phyloP scores from a whole-genome alignment of 2,113 vertebrate species.

The Melospiza melodia region DNA sequence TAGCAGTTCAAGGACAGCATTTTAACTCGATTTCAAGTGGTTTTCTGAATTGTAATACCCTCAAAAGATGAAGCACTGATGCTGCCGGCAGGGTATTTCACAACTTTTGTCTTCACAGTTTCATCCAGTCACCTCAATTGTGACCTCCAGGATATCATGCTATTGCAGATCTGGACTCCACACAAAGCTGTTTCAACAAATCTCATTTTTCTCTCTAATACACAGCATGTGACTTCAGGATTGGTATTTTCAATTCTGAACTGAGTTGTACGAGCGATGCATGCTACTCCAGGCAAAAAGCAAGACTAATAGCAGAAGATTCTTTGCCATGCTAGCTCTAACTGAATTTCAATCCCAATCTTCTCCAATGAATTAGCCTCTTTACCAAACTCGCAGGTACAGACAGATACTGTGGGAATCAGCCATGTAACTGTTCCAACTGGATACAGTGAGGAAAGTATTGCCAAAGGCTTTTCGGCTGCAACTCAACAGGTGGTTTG shows the following conservation, averaged over 20 bases:
- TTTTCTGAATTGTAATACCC: neutral
- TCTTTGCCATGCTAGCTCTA: neutral
- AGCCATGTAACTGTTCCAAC: neutral
- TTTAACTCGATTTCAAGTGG: conserved; percentile 2
- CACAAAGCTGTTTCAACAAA: neutral
- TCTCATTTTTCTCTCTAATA: neutral
- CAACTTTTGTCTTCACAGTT: neutral
- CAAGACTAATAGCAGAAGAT: neutral
- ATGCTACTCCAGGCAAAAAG: neutral
- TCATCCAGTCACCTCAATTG: neutral
- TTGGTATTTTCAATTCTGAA: neutral
- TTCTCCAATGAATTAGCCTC: conserved; percentile 13
- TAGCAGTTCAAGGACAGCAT: neutral
- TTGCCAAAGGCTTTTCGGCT: conserved; percentile 51
- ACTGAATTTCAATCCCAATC: neutral
- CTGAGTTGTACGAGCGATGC: neutral
- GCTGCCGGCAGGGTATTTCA: neutral
- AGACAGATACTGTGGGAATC: neutral
- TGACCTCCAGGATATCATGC: neutral
- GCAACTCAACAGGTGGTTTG: conserved; percentile 70
- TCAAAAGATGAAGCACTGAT: neutral
- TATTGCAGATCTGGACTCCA: neutral
- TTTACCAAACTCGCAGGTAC: neutral
- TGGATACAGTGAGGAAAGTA: neutral
- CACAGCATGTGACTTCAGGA: neutral